These are phyloP conservation scores for Chaetops frenatus DNA, from an alignment of 2,113 vertebrate species.

Conservation along the genomic window DNA sequence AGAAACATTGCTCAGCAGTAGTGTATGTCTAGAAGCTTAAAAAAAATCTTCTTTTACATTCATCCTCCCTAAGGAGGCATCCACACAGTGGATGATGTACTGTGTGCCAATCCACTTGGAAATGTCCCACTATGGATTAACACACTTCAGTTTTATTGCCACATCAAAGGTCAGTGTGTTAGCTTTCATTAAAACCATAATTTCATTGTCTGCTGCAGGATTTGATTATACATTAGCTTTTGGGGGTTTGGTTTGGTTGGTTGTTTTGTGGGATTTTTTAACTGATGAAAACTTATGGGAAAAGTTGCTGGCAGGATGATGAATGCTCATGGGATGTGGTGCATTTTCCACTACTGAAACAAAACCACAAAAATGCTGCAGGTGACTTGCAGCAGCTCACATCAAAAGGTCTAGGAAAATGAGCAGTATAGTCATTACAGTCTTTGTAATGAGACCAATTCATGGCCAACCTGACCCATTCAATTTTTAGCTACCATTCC, in stretches of 20 bases:
- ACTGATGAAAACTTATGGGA: neutral
- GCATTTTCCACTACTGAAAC: neutral
- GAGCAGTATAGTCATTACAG: rapidly evolving
- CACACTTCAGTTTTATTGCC: neutral
- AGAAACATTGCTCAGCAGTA: neutral
- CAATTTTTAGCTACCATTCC: neutral
- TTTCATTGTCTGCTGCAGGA: neutral
- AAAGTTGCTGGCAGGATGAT: neutral
- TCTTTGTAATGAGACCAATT: neutral
- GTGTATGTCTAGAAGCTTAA: neutral
- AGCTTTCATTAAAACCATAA: neutral
- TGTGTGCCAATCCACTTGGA: neutral
- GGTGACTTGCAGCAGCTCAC: neutral
- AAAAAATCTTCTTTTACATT: neutral
- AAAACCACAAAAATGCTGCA: neutral
- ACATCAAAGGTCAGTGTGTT: neutral
- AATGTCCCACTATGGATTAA: neutral
- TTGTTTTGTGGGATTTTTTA: neutral
- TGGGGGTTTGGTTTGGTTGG: neutral
- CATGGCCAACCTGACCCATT: neutral
- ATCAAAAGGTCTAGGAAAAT: neutral
- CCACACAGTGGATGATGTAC: neutral
- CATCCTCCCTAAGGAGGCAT: neutral
- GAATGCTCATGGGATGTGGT: neutral
- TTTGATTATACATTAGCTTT: neutral